A percentile compares a stretch with the other conserved stretches of the same genome.
These are phyloP conservation scores for Orcinus orca DNA, from an alignment of 2,113 vertebrate genomes.

Conservation along the genomic window DNA sequence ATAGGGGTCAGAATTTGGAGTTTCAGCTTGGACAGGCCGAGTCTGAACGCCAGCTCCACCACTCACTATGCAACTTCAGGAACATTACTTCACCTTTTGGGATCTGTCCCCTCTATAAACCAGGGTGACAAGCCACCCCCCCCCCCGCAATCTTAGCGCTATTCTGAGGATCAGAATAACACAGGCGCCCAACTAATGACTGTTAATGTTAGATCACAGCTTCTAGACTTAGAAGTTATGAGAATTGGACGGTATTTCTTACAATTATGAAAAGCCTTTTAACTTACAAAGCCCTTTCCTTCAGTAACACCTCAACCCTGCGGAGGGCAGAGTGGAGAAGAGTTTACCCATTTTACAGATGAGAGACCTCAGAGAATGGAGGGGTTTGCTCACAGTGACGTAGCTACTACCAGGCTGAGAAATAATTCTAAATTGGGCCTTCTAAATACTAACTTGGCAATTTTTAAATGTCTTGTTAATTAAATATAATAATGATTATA, in stretches of 20 bases:
- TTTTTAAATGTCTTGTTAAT: conserved; percentile 50
- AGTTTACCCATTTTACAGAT: background rate
- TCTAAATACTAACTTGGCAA: background rate
- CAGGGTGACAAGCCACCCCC: background rate
- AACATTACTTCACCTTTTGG: background rate
- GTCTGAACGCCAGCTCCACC: background rate
- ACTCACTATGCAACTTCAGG: background rate
- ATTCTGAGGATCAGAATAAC: background rate
- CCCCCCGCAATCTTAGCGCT: background rate
- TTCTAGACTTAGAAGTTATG: background rate
- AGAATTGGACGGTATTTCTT: background rate
- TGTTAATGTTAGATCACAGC: too few relatives aligned
- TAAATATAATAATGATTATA: background rate
- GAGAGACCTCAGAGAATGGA: background rate
- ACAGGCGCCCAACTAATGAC: background rate
- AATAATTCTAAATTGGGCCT: background rate
- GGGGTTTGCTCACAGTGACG: background rate
- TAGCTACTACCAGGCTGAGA: background rate
- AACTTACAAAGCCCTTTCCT: background rate
- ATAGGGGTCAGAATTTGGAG: background rate
- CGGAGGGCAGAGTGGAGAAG: background rate
- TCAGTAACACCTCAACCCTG: background rate
- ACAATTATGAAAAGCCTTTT: background rate
- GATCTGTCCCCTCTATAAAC: background rate
- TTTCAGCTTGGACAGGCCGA: background rate